phyloP scores from a whole-genome alignment of 2,888 invertebrate species.

The Acrocyrtus sp. region DNA sequence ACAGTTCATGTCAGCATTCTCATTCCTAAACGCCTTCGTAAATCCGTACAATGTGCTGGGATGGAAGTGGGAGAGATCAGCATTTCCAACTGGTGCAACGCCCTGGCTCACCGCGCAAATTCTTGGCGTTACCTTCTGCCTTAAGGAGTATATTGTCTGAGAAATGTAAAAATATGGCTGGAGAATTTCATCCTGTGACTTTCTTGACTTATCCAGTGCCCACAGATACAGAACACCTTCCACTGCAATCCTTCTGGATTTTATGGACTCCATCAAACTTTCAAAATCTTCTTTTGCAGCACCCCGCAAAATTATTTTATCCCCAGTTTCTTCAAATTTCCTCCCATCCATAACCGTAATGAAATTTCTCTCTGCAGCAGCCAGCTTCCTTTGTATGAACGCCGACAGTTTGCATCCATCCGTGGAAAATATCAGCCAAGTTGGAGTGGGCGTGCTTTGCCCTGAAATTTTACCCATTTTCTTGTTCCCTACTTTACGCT shows the following conservation, averaged over 20 bases:
- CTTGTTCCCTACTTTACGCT: too few relatives aligned
- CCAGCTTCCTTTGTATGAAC: background rate
- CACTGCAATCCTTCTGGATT: background rate
- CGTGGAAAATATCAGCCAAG: conserved; percentile 17
- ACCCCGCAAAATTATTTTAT: background rate
- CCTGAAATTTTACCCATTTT: too few relatives aligned
- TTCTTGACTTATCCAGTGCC: conserved; percentile 5
- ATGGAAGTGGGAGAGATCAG: conserved; percentile 6
- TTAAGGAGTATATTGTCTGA: conserved; percentile 5
- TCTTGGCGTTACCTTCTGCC: conserved; percentile 3
- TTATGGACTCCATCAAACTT: background rate
- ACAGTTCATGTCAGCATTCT: background rate
- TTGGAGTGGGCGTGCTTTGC: background rate
- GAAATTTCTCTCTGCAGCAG: background rate
- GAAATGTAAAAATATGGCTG: conserved; percentile 30
- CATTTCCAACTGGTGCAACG: conserved; percentile 10
- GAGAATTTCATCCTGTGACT: conserved; percentile 2
- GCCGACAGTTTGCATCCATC: conserved; percentile 1
- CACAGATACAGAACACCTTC: conserved; percentile 35
- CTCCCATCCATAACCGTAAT: background rate
- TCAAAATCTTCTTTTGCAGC: conserved; percentile 6
- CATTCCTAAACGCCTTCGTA: conserved; percentile 20
- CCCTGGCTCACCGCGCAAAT: conserved; percentile 19
- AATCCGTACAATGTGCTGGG: conserved; percentile 30
- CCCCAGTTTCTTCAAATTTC: background rate